These are phyloP conservation scores for Dynastes maya DNA, from an alignment of 2,888 invertebrate genomes.

Conservation along the genomic window DNA sequence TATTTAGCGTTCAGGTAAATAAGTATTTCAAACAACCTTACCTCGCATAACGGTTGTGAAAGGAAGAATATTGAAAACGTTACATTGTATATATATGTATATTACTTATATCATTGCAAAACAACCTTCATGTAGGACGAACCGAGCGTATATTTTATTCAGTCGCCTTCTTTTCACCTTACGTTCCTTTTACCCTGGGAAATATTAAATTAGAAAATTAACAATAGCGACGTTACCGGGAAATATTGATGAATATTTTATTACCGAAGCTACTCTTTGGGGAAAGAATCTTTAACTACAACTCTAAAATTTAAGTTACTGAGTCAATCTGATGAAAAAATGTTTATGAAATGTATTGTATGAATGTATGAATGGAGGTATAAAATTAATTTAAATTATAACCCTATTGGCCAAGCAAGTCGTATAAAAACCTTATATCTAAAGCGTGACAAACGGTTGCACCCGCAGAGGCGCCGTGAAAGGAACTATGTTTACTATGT, in stretches of 20 bases:
- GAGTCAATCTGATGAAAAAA: too few relatives aligned
- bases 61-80: conserved; percentile 35
- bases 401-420: too few relatives aligned
- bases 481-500: too few relatives aligned
- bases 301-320: not conserved
- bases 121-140: conserved; percentile 17
- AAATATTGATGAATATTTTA: conserved; percentile 18
- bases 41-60: not conserved
- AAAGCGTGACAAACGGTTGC: too few relatives aligned
- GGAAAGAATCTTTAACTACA: conserved; percentile 12
- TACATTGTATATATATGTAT: not conserved
- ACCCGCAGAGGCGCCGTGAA: too few relatives aligned
- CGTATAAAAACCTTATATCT: too few relatives aligned
- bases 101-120: conserved; percentile 18
- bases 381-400: too few relatives aligned
- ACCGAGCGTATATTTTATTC: conserved; percentile 24
- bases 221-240: not conserved
- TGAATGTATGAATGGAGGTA: too few relatives aligned
- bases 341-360: too few relatives aligned
- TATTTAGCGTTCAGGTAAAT: not conserved
- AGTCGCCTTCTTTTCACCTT: conserved; percentile 11
- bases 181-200: not conserved
- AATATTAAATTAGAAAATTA: conserved; percentile 23
- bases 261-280: not conserved
- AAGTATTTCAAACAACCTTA: not conserved